Evolutionary conservation across 2,797 vertebrate species (phyloP).

Genomic region (Varecia variegata): DNA sequence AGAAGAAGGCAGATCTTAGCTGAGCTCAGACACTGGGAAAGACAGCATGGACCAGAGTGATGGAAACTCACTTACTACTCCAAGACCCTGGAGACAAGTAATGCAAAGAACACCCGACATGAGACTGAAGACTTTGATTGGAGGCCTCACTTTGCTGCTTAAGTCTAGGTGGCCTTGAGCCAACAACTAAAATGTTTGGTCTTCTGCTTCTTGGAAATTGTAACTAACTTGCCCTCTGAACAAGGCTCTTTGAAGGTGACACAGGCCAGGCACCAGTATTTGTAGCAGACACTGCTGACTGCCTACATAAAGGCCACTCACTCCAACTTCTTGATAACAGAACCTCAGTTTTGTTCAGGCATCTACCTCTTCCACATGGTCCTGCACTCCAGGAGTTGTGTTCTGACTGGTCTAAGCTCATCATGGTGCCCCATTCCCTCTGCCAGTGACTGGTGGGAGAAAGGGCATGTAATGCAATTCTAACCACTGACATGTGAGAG

Average conservation of each 20-base stretch:
- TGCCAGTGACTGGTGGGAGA: background rate
- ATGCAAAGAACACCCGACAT: fast-evolving
- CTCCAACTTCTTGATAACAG: background rate
- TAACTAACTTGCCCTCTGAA: background rate
- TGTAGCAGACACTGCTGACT: background rate
- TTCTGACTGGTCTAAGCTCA: background rate
- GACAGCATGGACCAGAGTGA: background rate
- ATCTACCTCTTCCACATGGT: background rate
- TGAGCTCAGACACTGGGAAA: background rate
- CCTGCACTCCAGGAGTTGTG: background rate
- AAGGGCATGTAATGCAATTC: background rate
- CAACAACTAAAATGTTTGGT: background rate
- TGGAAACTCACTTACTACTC: background rate
- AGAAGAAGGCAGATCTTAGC: background rate
- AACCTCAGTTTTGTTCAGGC: background rate
- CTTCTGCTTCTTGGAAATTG: background rate
- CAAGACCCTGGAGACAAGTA: background rate
- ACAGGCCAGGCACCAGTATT: background rate
- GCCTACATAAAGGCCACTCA: background rate
- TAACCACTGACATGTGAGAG: background rate
- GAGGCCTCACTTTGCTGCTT: background rate
- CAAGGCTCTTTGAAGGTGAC: background rate
- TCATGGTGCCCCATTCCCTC: background rate
- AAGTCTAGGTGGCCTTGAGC: background rate
- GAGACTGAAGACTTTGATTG: background rate